These are phyloP conservation scores for Synergus gifuensis DNA, from an alignment of 2,888 invertebrate genomes.

Conservation along the genomic window DNA sequence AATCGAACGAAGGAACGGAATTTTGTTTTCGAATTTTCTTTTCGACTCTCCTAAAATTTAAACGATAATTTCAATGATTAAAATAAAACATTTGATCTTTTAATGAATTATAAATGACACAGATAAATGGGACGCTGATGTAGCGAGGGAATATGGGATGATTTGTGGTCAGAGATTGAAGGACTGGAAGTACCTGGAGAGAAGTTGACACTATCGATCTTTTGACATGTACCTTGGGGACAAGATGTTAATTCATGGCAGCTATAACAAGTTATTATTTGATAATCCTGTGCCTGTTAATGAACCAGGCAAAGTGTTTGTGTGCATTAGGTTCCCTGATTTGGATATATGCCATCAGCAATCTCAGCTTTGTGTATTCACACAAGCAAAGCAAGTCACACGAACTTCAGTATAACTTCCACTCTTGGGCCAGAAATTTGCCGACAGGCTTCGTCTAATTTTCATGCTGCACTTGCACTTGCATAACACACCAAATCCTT, in stretches of 20 bases:
- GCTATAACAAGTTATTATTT: slow-evolving; percentile 44
- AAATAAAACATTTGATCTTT: neutral
- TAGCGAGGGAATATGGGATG: slow-evolving; percentile 19
- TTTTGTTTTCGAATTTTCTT: no score
- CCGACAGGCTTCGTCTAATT: slow-evolving; percentile 37
- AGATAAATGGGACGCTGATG: neutral
- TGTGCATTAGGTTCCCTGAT: neutral
- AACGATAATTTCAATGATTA: no score
- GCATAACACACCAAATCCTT: neutral
- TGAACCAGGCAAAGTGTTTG: slow-evolving; percentile 42
- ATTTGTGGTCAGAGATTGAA: slow-evolving; percentile 26
- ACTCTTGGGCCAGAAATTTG: slow-evolving; percentile 24
- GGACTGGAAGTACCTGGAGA: slow-evolving; percentile 11
- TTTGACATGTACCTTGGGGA: slow-evolving; percentile 31
- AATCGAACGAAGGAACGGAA: no score
- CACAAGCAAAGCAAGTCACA: slow-evolving; percentile 7
- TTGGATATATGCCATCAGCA: slow-evolving; percentile 9
- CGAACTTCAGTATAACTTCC: slow-evolving; percentile 31
- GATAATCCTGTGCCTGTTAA: slow-evolving; percentile 43
- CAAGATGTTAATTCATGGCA: slow-evolving; percentile 40
- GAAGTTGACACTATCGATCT: slow-evolving; percentile 35
- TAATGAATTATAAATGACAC: slow-evolving; percentile 13
- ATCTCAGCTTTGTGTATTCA: slow-evolving; percentile 7
- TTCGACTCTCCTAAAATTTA: no score
- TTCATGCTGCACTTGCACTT: slow-evolving; percentile 30